Base-by-base conservation (phyloP, 2,888 invertebrate species). In the Trissolcus japonicus region DNA sequence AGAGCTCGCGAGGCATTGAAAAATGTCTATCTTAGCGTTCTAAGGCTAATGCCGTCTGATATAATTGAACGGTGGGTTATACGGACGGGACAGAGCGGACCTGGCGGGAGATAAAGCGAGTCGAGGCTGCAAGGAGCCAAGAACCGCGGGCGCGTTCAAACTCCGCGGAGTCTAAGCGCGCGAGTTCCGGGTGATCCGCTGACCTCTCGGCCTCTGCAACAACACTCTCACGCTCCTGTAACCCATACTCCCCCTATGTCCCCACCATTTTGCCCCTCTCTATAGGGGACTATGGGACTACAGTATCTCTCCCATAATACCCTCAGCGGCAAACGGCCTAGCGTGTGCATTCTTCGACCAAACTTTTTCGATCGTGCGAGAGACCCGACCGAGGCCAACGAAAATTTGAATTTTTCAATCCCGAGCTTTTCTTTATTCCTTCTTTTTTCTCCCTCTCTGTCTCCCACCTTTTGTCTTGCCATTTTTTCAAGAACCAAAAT, bases 161-260 rank as follows among this genome's bases (percentile, higher is more conserved):
- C 85, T 85, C 82, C 82, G 83, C 83, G 83, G 82, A 84, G 84
- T 84, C 84, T 84, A 84, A 85, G 87, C 88, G 88, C 87, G 89
- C 87, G 89, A 89, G 89, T 89, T 89, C 89, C 89, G 89, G 89
- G 88, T 89, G 88, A 89, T 88, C 88, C 88, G 88, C 89, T 88
- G 89, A 88, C 89, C 89, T 88, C 88, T 87, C 88, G 88, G 88
- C 88, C 88, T 88, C 87, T 88, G 86, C 88, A 87, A 87, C 88
- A 88, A 88, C 88, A 88, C 89, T 88, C 88, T 89, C 89, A 89
- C 89, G 89, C 89, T 89, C 88, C 88, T 88, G 89, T 89, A 89
- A 89, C 89, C 89, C 88, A 89, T 87, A 88, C 89, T 85, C 86
- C 85, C 85, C 84, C 87, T 86, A 84, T 85, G 83, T 82, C 84